phyloP scores from a whole-genome alignment of 2,888 invertebrate genomes.

The Drosophila pegasa region DNA sequence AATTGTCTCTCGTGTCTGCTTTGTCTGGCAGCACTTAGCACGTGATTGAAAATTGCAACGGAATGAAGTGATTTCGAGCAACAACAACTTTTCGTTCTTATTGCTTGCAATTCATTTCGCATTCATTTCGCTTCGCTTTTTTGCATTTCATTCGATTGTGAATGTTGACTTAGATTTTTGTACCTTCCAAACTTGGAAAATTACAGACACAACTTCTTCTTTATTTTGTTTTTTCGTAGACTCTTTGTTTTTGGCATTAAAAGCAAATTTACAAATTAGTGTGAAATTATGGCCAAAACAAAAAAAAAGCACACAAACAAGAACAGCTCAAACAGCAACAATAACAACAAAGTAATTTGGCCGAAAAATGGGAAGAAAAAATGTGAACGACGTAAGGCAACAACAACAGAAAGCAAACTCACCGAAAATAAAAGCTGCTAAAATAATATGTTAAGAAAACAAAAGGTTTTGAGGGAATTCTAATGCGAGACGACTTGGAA shows the following conservation, averaged over 20 bases:
- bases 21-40: slow-evolving; percentile 76
- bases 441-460: slow-evolving; percentile 38
- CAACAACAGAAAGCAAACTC: slow-evolving; percentile 28
- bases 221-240: slow-evolving; percentile 48
- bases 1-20: slow-evolving; percentile 59
- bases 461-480: not conserved
- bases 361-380: slow-evolving; percentile 16
- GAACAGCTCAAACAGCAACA: slow-evolving; percentile 20
- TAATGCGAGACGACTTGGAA: not conserved
- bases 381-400: slow-evolving; percentile 2
- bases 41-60: slow-evolving; percentile 79
- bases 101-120: slow-evolving; percentile 49
- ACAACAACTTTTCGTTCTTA: slow-evolving; percentile 38
- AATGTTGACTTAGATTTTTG: slow-evolving; percentile 3
- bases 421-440: slow-evolving; percentile 48
- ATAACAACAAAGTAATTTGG: slow-evolving; percentile 36
- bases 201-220: slow-evolving; percentile 25
- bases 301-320: slow-evolving; percentile 44
- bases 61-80: slow-evolving; percentile 75
- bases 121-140: slow-evolving; percentile 28
- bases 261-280: slow-evolving; percentile 76
- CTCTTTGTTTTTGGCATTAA: slow-evolving; percentile 73
- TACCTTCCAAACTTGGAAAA: slow-evolving; percentile 1
- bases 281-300: slow-evolving; percentile 68
- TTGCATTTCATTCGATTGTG: slow-evolving; percentile 54